Evolutionary conservation across 1,140 invertebrate genomes (phyloP), one percentile per base, ranked within the genome.

Genomic region (Aethina tumida): DNA sequence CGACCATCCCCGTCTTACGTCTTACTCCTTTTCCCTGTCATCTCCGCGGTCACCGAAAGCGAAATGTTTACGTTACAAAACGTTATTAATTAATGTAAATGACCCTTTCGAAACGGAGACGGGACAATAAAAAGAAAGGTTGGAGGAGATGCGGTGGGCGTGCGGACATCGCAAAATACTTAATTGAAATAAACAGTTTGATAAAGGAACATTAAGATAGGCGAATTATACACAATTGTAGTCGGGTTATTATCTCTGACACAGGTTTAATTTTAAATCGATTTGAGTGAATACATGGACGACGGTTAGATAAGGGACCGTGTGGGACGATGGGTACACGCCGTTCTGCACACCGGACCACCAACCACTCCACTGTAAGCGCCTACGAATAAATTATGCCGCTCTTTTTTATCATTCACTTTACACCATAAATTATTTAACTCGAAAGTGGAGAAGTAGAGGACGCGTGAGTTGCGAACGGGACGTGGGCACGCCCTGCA

Each of bases 241-340:
- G 21, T 43, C 47, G 39, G 24, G 37, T 38, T 45, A 43, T 45
- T 58, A 54, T 58, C 56, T 50, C 29, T 24, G 41, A 58, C 56
- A 58, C 52, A 43, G 45, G 45, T 56, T 58, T 58, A 58, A 58
- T 58, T 58, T 58, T 58, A 56, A 58, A 58, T 58, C 53, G 56
- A 58, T 58, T 58, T 58, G 52, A 55, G 49, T 45, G 44, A 45
- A 33, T 12, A 46, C 42, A 51, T 26, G 49, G 37, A 29, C 33
- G 25, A 31, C 16, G 25, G 35, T 40, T 37, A 37, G 35, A 37
- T 37, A 37, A 37, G 35, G n/a, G 20, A 22, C 15, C 12, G n/a
- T 24, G 35, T 26, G 21, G 35, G 38, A 40, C 19, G 43, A 38
- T 31, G 33, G 32, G 34, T 33, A 41, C 39, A 41, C 19, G 39